Evolutionary conservation across 2,113 vertebrate genomes (phyloP).

Genomic region (Chionodraco myersi): DNA sequence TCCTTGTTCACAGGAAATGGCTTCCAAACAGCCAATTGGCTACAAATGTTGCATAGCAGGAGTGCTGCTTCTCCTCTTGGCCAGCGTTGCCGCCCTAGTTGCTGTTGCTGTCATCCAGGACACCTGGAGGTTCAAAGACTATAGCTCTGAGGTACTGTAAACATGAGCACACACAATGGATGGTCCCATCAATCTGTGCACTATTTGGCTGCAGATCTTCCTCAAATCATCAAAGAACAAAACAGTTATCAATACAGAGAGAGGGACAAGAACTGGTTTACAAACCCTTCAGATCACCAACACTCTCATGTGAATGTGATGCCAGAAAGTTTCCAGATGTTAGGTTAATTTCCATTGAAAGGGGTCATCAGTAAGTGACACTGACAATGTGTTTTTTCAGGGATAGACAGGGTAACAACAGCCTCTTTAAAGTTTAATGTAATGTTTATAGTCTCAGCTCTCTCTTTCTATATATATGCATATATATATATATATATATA

Average conservation of each 20-base stretch:
- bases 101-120: constrained; percentile 89
- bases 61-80: constrained; percentile 85
- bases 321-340: constrained; percentile 17
- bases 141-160: constrained; percentile 85
- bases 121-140: constrained; percentile 79
- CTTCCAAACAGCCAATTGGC: constrained; percentile 75
- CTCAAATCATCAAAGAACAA: neutral
- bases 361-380: neutral
- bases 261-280: neutral
- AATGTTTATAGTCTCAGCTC: neutral
- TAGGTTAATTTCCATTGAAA: neutral
- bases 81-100: constrained; percentile 88
- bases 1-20: constrained; percentile 77
- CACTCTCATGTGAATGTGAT: neutral
- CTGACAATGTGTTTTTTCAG: neutral
- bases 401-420: neutral
- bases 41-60: constrained; percentile 82
- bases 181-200: neutral
- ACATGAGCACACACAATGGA: neutral
- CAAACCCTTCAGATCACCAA: neutral
- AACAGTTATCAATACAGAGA: neutral
- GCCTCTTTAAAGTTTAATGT: neutral
- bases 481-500: too few relatives aligned
- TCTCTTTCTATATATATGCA: neutral
- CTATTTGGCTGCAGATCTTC: neutral